Percentiles rank a stretch among this genome's conserved stretches.
Conservation (phyloP, 2,797 vertebrate species). For the Epinephelus awoara region DNA sequence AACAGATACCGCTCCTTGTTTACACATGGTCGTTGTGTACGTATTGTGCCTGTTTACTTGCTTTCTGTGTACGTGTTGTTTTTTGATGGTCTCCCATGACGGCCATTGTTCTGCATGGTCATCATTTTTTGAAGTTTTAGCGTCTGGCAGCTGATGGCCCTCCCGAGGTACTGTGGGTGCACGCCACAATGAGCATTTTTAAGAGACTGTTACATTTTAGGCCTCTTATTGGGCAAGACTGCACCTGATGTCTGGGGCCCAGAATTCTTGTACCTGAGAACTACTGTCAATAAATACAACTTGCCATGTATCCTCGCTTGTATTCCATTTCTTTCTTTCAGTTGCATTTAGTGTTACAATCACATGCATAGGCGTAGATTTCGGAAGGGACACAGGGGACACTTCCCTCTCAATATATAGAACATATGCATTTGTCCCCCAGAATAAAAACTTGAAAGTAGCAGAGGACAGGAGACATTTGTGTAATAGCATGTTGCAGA, state of each 20-base stretch:
- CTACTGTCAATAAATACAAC: not conserved
- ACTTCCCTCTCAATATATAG: too few relatives aligned
- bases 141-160: slow-evolving; percentile 76
- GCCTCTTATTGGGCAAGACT: slow-evolving; percentile 49
- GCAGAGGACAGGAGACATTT: too few relatives aligned
- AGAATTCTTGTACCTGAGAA: slow-evolving; percentile 25
- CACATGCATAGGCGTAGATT: too few relatives aligned
- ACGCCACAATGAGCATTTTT: slow-evolving; percentile 73
- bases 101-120: slow-evolving; percentile 73
- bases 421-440: too few relatives aligned
- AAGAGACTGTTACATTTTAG: slow-evolving; percentile 50
- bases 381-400: too few relatives aligned
- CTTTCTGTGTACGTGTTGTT: slow-evolving; percentile 73
- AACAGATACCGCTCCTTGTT: slow-evolving; percentile 78
- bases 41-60: slow-evolving; percentile 73
- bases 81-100: slow-evolving; percentile 70
- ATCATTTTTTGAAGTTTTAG: slow-evolving; percentile 70
- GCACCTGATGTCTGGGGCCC: slow-evolving; percentile 75
- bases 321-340: not conserved
- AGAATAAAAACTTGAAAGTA: too few relatives aligned
- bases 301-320: not conserved
- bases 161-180: slow-evolving; percentile 63
- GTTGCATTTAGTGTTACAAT: not conserved
- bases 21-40: slow-evolving; percentile 70
- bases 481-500: too few relatives aligned